Conservation (phyloP, 2,888 invertebrate genomes). For the Embidobia sp. region DNA sequence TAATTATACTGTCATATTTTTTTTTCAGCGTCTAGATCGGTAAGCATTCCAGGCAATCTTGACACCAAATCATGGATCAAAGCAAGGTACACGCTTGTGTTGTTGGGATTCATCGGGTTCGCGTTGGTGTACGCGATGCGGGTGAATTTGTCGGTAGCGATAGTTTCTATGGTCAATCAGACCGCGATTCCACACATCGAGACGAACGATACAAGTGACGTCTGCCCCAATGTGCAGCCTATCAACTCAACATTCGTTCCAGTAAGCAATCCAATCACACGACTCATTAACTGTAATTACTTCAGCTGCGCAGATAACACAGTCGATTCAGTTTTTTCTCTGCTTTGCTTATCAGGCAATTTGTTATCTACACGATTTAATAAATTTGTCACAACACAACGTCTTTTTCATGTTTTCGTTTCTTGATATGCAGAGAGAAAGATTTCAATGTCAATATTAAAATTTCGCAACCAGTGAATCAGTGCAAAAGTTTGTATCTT, state of each 20-base stretch:
- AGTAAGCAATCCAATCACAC: constrained; percentile 66
- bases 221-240: constrained; percentile 83
- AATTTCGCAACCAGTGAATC: too few species aligned
- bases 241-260: constrained; percentile 76
- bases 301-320: constrained; percentile 5
- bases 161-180: constrained; percentile 96
- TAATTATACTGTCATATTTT: too few species aligned
- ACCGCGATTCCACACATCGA: constrained; percentile 84
- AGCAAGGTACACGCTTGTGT: constrained; percentile 89
- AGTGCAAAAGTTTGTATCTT: too few species aligned
- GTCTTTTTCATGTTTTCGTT: not conserved
- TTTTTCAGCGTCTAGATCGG: constrained; percentile 67
- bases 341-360: not conserved
- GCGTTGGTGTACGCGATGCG: constrained; percentile 95
- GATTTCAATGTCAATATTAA: too few species aligned
- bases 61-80: constrained; percentile 87
- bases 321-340: constrained; percentile 7
- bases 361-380: too few species aligned
- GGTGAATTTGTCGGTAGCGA: constrained; percentile 95
- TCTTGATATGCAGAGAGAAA: too few species aligned
- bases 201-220: constrained; percentile 84
- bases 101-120: constrained; percentile 93
- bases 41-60: constrained; percentile 6
- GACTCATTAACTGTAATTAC: constrained; percentile 38
- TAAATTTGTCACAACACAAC: not conserved